These are phyloP conservation scores for Rhogogaster chlorosoma DNA, from an alignment of 2,888 invertebrate species.

Conservation along the genomic window DNA sequence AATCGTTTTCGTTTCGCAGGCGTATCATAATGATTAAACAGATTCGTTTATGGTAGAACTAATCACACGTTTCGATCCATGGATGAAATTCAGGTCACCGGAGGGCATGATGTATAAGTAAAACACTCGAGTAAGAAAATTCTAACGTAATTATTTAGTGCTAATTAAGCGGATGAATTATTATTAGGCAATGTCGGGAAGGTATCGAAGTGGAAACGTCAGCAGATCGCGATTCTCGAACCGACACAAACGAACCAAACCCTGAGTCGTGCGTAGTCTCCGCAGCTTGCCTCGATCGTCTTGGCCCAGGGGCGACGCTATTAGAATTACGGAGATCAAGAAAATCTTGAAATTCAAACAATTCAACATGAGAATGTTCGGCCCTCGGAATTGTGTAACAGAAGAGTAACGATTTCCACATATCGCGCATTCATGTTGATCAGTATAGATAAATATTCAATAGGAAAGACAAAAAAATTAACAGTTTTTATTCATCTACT, in stretches of 20 bases:
- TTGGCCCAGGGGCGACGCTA: conserved; percentile 34
- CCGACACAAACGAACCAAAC: conserved; percentile 70
- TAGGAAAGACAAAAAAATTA: background rate
- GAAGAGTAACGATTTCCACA: background rate
- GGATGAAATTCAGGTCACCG: conserved; percentile 38
- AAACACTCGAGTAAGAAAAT: conserved; percentile 11
- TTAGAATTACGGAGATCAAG: background rate
- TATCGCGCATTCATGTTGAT: background rate
- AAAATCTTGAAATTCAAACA: background rate
- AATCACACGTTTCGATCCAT: conserved; percentile 39
- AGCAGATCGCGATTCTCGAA: conserved; percentile 73
- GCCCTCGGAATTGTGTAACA: background rate
- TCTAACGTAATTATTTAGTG: conserved; percentile 21
- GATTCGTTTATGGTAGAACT: background rate
- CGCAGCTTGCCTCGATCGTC: conserved; percentile 58
- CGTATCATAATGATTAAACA: conserved; percentile 11
- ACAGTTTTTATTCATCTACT: background rate
- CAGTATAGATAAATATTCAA: background rate
- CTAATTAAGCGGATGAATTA: conserved; percentile 20
- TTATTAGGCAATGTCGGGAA: conserved; percentile 12
- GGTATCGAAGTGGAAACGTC: conserved; percentile 66
- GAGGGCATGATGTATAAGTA: conserved; percentile 27
- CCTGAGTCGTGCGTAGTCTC: conserved; percentile 69
- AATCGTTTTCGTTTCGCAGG: conserved; percentile 1
- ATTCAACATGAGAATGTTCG: background rate